Evolutionary conservation across 2,797 vertebrate species (phyloP), one percentile per base, ranked within the genome.

Genomic region (Xenopus petersii): DNA sequence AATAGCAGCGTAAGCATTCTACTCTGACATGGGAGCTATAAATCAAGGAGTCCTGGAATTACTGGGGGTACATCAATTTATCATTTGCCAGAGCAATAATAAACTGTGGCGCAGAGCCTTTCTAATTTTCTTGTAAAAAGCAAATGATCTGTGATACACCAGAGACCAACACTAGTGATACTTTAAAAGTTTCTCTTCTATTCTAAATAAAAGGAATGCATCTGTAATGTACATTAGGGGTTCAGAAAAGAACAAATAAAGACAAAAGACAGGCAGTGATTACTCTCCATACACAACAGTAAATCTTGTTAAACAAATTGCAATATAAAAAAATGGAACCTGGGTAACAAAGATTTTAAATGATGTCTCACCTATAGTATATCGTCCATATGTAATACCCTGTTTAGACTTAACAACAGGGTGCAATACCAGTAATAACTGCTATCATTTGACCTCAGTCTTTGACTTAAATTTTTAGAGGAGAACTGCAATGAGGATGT

Each of bases 21-120:
- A 3, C n/a, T 49, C 16, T 8, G 10, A 47, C 46, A n/a, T 10
- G 46, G 64, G 64, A 66, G 16, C 64, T 16, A 66, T 66, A 16
- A 15, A 46, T 64, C 62, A 46, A 64, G 62, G 16, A 12, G 13
- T n/a, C 36, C 10, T 42, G 16, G 64, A 66, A 21, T 48, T 66
- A 42, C 5, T 42, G 36, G 36, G 33, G 36, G 36, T 49, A 66
- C 64, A 48, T 42, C 33, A 49, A 48, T 66, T 66, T 66, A 66
- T 66, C 42, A 66, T 49, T 66, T 66, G 42, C 46, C 42, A 66
- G 9, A 16, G 42, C 13, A 47, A 49, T 66, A 66, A 66, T 66
- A 21, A 21, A 24, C 64, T 66, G 12, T 17, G 12, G 10, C 48
- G 64, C 30, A 66, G 48, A 66, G 64, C 2, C 16, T 17, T 66